These are phyloP conservation scores for Drosophila punjabiensis DNA, from an alignment of 1,140 invertebrate species.

Conservation along the genomic window DNA sequence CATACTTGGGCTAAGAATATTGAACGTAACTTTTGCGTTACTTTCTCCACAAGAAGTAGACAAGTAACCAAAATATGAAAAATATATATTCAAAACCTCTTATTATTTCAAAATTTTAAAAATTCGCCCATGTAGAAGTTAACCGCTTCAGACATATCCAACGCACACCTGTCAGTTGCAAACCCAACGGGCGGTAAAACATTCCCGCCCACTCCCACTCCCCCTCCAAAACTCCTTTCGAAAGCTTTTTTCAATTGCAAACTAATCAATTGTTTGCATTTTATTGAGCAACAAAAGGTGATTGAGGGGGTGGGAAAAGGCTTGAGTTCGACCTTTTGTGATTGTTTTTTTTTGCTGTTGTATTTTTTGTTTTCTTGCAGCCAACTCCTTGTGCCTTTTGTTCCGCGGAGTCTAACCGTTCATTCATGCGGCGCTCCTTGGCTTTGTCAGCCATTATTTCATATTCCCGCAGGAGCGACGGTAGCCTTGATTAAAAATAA, in stretches of 20 bases:
- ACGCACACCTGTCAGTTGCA: slow-evolving; percentile 74
- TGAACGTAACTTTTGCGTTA: neutral
- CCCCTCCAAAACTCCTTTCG: slow-evolving; percentile 9
- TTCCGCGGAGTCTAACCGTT: slow-evolving; percentile 37
- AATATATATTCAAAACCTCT: no score
- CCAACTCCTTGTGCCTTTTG: slow-evolving; percentile 51
- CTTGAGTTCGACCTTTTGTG: slow-evolving; percentile 79
- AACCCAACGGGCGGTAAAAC: slow-evolving; percentile 18
- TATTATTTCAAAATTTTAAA: neutral
- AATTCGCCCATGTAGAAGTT: neutral
- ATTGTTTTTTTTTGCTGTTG: slow-evolving; percentile 36
- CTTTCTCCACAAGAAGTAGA: neutral
- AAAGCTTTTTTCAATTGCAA: slow-evolving; percentile 71
- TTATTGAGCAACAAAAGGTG: slow-evolving; percentile 78
- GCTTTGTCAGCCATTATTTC: slow-evolving; percentile 76
- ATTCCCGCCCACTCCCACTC: slow-evolving; percentile 16
- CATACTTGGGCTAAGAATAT: neutral
- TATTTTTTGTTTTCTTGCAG: slow-evolving; percentile 6
- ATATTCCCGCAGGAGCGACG: slow-evolving; percentile 72
- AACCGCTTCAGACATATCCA: neutral
- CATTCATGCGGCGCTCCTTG: slow-evolving; percentile 56
- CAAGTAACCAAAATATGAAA: neutral
- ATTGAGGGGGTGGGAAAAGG: slow-evolving; percentile 51
- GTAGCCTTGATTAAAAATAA: slow-evolving; percentile 72
- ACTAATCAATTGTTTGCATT: slow-evolving; percentile 84